Conservation (phyloP, 2,888 invertebrate genomes). For the Meteorus cinctellus region DNA sequence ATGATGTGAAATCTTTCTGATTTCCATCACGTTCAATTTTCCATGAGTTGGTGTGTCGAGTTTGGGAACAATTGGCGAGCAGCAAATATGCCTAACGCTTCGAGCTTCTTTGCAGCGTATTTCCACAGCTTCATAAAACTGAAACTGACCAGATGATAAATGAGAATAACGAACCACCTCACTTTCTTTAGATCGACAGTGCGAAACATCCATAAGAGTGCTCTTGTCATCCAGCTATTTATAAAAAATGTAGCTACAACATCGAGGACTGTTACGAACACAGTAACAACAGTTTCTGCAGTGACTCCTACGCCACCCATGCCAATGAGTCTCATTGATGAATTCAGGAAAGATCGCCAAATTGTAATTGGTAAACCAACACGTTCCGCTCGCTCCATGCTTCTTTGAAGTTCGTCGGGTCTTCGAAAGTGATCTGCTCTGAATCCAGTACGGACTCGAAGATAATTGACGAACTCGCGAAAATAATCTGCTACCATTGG, state of each 20-base stretch:
- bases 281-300: background rate
- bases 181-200: too few relatives aligned
- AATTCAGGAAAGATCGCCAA: background rate
- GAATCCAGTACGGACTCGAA: background rate
- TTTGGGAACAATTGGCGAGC: too few relatives aligned
- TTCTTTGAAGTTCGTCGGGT: background rate
- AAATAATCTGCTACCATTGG: background rate
- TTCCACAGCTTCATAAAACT: too few relatives aligned
- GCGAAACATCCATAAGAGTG: too few relatives aligned
- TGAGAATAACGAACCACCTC: too few relatives aligned
- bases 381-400: background rate
- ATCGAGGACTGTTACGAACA: background rate
- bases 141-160: too few relatives aligned
- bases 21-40: too few relatives aligned
- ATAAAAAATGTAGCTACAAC: background rate
- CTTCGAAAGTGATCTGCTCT: background rate
- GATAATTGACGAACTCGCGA: background rate
- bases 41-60: too few relatives aligned
- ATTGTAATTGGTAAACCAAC: background rate
- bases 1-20: too few relatives aligned
- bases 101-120: too few relatives aligned
- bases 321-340: background rate
- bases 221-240: too few relatives aligned
- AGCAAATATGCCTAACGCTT: too few relatives aligned
- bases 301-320: background rate